Evolutionary conservation across 2,797 vertebrate genomes (phyloP).

Genomic region (Carduelis carduelis): DNA sequence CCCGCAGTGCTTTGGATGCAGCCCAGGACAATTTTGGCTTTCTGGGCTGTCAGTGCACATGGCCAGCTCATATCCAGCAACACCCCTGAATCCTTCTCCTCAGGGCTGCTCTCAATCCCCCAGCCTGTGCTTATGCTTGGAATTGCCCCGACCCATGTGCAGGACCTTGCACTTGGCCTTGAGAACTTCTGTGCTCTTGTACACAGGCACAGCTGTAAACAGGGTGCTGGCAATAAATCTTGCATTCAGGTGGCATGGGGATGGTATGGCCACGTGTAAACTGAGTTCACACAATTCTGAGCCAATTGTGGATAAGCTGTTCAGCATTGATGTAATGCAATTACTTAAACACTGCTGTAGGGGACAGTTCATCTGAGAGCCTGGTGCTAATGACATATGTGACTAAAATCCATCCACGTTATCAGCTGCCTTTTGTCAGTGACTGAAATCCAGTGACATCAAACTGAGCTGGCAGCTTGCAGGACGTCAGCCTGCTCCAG

Average conservation of each 20-base stretch:
- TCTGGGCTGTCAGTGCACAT: neutral
- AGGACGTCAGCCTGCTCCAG: slow-evolving; percentile 27
- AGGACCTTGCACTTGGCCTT: neutral
- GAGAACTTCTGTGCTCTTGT: neutral
- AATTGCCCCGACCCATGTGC: neutral
- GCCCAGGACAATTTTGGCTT: neutral
- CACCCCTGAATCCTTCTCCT: neutral
- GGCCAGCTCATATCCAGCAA: neutral
- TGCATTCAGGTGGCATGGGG: neutral
- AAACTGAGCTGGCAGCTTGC: slow-evolving; percentile 29
- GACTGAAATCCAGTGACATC: slow-evolving; percentile 35
- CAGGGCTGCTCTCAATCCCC: neutral
- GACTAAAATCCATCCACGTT: slow-evolving; percentile 9
- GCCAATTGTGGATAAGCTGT: slow-evolving; percentile 22
- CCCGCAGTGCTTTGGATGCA: neutral
- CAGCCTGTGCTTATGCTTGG: neutral
- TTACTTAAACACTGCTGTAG: slow-evolving; percentile 27
- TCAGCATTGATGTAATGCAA: slow-evolving; percentile 13
- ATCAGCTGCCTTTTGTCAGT: slow-evolving; percentile 8
- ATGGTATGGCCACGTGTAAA: neutral
- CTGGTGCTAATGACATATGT: slow-evolving; percentile 30
- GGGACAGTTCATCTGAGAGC: slow-evolving; percentile 28
- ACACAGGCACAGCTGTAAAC: neutral
- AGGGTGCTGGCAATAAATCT: neutral
- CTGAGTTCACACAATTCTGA: neutral